Conservation (phyloP, 2,113 vertebrate genomes). For the Bambusicola thoracicus region DNA sequence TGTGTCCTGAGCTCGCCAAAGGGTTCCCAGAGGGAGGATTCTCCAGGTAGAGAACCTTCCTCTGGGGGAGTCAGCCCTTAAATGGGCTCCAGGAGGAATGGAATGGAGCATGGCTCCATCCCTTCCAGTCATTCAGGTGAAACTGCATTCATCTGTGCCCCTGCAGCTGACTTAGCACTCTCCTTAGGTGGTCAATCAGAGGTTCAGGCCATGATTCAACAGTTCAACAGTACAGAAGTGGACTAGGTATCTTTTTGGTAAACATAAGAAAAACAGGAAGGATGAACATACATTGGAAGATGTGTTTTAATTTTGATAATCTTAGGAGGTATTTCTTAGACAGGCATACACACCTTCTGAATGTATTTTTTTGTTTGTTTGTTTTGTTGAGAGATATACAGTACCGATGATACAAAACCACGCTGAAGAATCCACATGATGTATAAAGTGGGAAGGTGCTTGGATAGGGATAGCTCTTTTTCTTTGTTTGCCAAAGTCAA, state of each 20-base stretch:
- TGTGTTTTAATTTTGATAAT: not conserved
- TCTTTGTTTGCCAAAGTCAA: not conserved
- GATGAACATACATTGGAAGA: not conserved
- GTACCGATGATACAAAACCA: rapidly evolving
- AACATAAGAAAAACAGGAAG: not conserved
- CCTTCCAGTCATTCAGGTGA: too few relatives aligned
- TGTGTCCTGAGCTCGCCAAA: too few relatives aligned
- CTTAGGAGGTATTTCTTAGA: not conserved
- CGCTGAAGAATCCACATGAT: not conserved
- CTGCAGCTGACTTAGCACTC: too few relatives aligned
- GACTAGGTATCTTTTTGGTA: not conserved
- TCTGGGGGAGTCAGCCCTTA: too few relatives aligned
- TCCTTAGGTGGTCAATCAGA: too few relatives aligned
- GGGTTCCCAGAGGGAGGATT: too few relatives aligned
- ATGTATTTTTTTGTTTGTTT: not conserved
- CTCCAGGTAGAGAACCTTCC: too few relatives aligned
- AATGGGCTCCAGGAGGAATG: too few relatives aligned
- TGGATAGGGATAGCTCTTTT: not conserved
- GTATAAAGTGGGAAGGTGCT: not conserved
- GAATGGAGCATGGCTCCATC: too few relatives aligned
- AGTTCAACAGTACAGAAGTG: not conserved
- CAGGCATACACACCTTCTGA: not conserved
- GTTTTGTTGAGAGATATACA: not conserved
- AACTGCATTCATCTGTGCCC: too few relatives aligned
- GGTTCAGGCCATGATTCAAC: too few relatives aligned